Percentiles rank a stretch among this genome's conserved stretches.
These are phyloP conservation scores for Sitophilus oryzae DNA, from an alignment of 1,140 invertebrate species.

Conservation along the genomic window DNA sequence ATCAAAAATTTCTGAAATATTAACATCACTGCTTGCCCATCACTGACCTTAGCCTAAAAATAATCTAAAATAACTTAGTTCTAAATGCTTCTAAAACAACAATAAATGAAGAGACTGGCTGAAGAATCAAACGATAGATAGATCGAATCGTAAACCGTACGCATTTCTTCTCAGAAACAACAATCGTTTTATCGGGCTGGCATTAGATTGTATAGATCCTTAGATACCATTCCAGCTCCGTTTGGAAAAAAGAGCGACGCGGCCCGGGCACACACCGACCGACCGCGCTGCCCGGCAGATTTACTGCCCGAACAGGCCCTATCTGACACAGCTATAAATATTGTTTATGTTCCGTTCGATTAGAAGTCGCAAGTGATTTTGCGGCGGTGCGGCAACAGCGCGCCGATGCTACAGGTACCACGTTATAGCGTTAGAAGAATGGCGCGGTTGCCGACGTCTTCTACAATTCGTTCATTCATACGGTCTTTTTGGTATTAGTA, in stretches of 20 bases:
- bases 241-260: neutral
- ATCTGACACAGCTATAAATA: constrained; percentile 21
- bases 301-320: constrained; percentile 18
- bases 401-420: constrained; percentile 7
- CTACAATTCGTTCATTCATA: too few relatives aligned
- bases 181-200: constrained; percentile 16
- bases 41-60: too few relatives aligned
- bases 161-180: neutral
- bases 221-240: constrained; percentile 16
- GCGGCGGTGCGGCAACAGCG: constrained; percentile 16
- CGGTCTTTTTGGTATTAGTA: too few relatives aligned
- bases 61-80: too few relatives aligned
- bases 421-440: constrained; percentile 14
- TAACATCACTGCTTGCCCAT: too few relatives aligned
- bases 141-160: too few relatives aligned
- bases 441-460: neutral
- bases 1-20: too few relatives aligned
- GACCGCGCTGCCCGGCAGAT: constrained; percentile 14
- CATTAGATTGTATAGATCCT: constrained; percentile 23
- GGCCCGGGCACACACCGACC: too few relatives aligned
- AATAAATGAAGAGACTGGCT: too few relatives aligned
- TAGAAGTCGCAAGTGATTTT: constrained; percentile 21
- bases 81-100: too few relatives aligned
- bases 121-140: too few relatives aligned
- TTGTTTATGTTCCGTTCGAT: constrained; percentile 20